Evolutionary conservation across 2,113 vertebrate genomes (phyloP).

Genomic region (Speoplatyrhinus poulsoni): DNA sequence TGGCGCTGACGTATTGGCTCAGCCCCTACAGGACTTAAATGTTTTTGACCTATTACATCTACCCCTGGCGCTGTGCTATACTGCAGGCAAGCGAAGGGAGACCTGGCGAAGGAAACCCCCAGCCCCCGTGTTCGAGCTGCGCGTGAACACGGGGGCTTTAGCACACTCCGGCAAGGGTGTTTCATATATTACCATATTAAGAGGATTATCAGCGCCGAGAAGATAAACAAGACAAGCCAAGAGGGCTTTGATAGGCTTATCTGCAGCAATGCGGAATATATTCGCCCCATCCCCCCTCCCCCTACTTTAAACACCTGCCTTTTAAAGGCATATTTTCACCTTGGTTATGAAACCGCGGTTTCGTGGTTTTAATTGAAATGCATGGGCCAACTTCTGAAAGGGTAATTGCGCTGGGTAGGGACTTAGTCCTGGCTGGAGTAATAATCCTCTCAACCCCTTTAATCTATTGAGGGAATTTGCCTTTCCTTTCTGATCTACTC

Average conservation of each 20-base stretch:
- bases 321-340: conserved; percentile 38
- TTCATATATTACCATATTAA: conserved; percentile 58
- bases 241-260: conserved; percentile 42
- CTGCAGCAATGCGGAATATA: conserved; percentile 27
- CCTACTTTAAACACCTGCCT: conserved; percentile 34
- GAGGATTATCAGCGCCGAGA: conserved; percentile 54
- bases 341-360: conserved; percentile 41
- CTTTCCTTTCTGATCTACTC: conserved; percentile 59
- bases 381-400: conserved; percentile 30
- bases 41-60: too few species aligned
- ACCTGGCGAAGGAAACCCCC: too few species aligned
- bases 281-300: conserved; percentile 3
- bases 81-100: too few species aligned
- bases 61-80: too few species aligned
- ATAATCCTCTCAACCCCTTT: conserved; percentile 60
- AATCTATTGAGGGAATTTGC: conserved; percentile 46
- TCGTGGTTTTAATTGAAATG: conserved; percentile 58
- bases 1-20: too few species aligned
- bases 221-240: conserved; percentile 56
- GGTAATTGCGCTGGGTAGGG: conserved; percentile 45
- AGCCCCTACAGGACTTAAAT: too few species aligned
- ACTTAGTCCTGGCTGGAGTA: conserved; percentile 43
- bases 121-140: conserved; percentile 2
- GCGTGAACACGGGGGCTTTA: conserved; percentile 24
- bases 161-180: conserved; percentile 41